These are phyloP conservation scores for Trogon surrucura DNA, from an alignment of 2,113 vertebrate species.

Conservation along the genomic window DNA sequence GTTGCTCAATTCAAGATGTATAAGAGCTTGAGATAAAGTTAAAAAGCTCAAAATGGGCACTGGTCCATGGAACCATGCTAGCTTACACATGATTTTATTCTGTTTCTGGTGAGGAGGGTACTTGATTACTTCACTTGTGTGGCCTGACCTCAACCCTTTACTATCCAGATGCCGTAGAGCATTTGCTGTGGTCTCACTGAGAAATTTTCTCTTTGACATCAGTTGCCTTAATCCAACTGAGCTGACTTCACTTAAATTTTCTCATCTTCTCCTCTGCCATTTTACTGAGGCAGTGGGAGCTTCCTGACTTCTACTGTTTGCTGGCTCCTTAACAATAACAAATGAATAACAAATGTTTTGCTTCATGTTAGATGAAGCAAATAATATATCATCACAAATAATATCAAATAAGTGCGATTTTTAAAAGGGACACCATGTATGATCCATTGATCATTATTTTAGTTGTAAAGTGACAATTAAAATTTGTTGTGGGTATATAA, in stretches of 20 bases:
- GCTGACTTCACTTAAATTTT: background rate
- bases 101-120: background rate
- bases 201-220: background rate
- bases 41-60: background rate
- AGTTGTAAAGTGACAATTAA: background rate
- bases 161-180: background rate
- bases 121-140: background rate
- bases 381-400: background rate
- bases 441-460: background rate
- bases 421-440: background rate
- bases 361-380: slow-evolving; percentile 9
- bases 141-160: background rate
- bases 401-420: background rate
- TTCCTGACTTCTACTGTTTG: slow-evolving; percentile 18
- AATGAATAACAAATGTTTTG: slow-evolving; percentile 38
- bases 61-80: background rate
- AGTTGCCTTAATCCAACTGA: background rate
- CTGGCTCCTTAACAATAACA: slow-evolving; percentile 12
- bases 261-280: background rate
- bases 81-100: background rate
- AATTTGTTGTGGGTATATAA: background rate
- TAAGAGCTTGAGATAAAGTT: background rate
- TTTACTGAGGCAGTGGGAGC: background rate
- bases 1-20: background rate
- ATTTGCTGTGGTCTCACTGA: background rate